A percentile compares a stretch with the other conserved stretches of the same genome.
Conservation (phyloP, 2,888 invertebrate genomes). For the Noctua fimbriata region DNA sequence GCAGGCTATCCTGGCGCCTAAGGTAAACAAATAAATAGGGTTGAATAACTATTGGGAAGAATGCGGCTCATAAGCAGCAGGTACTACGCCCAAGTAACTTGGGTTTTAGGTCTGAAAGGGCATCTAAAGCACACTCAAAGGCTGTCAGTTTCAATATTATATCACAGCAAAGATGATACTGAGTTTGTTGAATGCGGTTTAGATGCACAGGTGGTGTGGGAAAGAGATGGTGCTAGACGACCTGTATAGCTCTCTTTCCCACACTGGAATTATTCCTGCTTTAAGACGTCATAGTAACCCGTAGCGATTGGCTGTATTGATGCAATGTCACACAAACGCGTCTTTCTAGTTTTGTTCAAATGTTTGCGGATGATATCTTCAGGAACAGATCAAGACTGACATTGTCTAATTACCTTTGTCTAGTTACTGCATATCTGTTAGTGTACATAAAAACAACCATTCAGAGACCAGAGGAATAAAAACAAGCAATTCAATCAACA, state of each 20-base stretch:
- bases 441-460: background rate
- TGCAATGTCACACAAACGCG: background rate
- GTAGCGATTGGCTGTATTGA: background rate
- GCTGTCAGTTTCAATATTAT: background rate
- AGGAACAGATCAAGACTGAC: background rate
- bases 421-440: background rate
- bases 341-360: background rate
- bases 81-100: background rate
- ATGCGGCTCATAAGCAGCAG: background rate
- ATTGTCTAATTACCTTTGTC: background rate
- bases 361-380: background rate
- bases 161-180: background rate
- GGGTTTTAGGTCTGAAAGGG: background rate
- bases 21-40: background rate
- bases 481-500: background rate
- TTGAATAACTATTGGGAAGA: background rate
- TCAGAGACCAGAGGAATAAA: background rate
- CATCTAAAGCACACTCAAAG: background rate
- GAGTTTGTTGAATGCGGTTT: background rate
- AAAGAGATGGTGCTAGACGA: too few relatives aligned
- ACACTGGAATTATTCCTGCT: too few relatives aligned
- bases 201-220: background rate
- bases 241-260: too few relatives aligned
- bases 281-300: too few relatives aligned
- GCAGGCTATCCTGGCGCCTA: too few relatives aligned